Percentiles rank a stretch among this genome's conserved stretches.
phyloP scores from a whole-genome alignment of 2,888 invertebrate genomes.

The Isoperla grammatica region DNA sequence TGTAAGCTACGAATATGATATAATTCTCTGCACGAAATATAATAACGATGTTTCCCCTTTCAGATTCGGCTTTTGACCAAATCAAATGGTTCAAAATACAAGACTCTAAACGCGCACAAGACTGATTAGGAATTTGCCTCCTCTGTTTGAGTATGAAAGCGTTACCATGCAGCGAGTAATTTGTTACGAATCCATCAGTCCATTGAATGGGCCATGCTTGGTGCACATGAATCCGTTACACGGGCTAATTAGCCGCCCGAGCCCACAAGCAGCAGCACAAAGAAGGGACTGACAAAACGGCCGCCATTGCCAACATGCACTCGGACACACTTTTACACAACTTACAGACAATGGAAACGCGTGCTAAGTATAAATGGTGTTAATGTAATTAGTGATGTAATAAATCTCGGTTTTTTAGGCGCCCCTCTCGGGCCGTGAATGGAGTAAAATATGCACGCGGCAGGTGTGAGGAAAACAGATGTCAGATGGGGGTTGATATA shows the following conservation, averaged over 20 bases:
- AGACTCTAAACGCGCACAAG: neutral
- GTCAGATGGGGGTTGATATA: too few relatives aligned
- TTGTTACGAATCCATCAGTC: too few relatives aligned
- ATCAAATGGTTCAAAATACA: too few relatives aligned
- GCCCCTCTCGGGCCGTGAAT: neutral
- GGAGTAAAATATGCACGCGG: slow-evolving; percentile 7
- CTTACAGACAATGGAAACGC: slow-evolving; percentile 9
- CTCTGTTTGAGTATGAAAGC: neutral
- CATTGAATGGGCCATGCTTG: too few relatives aligned
- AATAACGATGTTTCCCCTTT: too few relatives aligned
- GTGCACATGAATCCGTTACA: slow-evolving; percentile 9
- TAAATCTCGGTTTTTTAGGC: neutral
- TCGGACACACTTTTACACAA: slow-evolving; percentile 19
- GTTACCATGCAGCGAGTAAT: neutral
- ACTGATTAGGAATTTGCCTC: too few relatives aligned
- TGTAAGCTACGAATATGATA: too few relatives aligned
- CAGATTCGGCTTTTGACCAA: too few relatives aligned
- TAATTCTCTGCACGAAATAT: too few relatives aligned
- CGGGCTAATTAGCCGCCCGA: slow-evolving; percentile 19
- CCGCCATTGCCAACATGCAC: neutral
- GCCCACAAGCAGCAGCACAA: slow-evolving; percentile 20
- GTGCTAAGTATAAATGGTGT: slow-evolving; percentile 14
- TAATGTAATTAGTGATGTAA: slow-evolving; percentile 6
- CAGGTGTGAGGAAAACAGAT: slow-evolving; percentile 5
- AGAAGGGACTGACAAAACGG: slow-evolving; percentile 7